Base-by-base conservation (phyloP, 2,888 invertebrate genomes). In the Cinara cedri region DNA sequence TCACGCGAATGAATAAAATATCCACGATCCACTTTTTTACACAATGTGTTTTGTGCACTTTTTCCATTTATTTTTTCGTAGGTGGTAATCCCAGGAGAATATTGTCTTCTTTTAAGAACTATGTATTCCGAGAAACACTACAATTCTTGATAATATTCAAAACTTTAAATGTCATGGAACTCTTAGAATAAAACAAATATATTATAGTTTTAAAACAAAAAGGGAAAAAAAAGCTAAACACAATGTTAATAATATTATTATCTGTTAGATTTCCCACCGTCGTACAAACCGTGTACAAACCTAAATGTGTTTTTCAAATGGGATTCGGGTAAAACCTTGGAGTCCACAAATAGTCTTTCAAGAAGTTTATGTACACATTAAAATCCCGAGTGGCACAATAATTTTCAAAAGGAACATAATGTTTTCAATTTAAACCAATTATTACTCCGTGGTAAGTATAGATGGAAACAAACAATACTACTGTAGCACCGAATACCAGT, bases 391-490 rank as follows among this genome's bases (percentile, higher is more conserved):
- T 62, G 51, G 62, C 62, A 42, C 65, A 1, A 75, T 65, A 54
- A 75, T 63, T 54, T 75, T 11, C n/a, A 9, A 11, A 54, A 34
- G 13, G 44, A 24, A 16, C 42, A 75, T 44, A 74, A 51, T 24
- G 51, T 16, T 51, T 51, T 54, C 54, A 54, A 42, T 55, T 75
- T 42, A 65, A 75, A 24, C 65, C 74, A 75, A 75, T 75, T 75
- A 75, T 34, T 4, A 16, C 63, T 26, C 14, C 24, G n/a, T 34
- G 42, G 42, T 74, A n/a, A n/a, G n/a, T n/a, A n/a, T n/a, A 74
- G 55, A 62, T 51, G 21, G 21, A 42, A 62, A 34, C 11, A 42
- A 11, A 16, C 62, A 62, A 42, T 34, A 34, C 34, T 34, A 34
- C 6, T 34, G 34, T 34, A 51, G 74, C 54, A 44, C 11, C 21